Evolutionary conservation across 92 coral and sea anemone genomes (phyloP), one percentile per base, ranked within the genome.

Genomic region (Parazoanthus swiftii): DNA sequence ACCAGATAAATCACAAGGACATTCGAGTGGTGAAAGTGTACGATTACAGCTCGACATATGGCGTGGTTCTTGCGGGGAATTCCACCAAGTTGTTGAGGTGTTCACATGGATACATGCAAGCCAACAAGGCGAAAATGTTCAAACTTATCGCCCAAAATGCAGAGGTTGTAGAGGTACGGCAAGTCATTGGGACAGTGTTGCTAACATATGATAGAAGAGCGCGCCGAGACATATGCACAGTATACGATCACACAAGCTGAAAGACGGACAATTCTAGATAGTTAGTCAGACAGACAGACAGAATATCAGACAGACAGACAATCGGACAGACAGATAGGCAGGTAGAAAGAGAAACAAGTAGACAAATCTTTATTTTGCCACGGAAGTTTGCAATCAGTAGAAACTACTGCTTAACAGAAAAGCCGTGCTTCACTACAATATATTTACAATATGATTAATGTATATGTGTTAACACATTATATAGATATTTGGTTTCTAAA

Each of bases 31-130:
- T 44, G 87, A 84, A 84, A 84, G 66, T 84, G 25, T 84, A 84
- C 87, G 87, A 84, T 70, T 84, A 84, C 29, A 84, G 87, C 68
- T 84, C 87, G 46, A 84, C 87, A 5, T 84, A 84, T 33, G 87
- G 87, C 78, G 87, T 84, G 18, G 87, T 84, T 46, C 87, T 84
- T 84, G 87, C 87, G 29, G 59, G 66, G 44, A 84, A 84, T 33
- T 71, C 87, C 23, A 84, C 87, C 37, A 84, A 84, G 65, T 18
- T 84, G 65, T 71, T 84, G 79, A 84, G 72, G 46, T 84, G 87
- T 48, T 84, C 87, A 51, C 35, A 84, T 20, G 87, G 79, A 25
- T 84, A 84, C 68, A 84, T 84, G 87, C 87, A 84, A 48, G 87
- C 79, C 25, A 84, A 84, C 87, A 84, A 84, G 37, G 87, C 48